A percentile compares a stretch with the other conserved stretches of the same genome.
phyloP scores from a whole-genome alignment of 2,888 invertebrate genomes.

The Tuta absoluta region DNA sequence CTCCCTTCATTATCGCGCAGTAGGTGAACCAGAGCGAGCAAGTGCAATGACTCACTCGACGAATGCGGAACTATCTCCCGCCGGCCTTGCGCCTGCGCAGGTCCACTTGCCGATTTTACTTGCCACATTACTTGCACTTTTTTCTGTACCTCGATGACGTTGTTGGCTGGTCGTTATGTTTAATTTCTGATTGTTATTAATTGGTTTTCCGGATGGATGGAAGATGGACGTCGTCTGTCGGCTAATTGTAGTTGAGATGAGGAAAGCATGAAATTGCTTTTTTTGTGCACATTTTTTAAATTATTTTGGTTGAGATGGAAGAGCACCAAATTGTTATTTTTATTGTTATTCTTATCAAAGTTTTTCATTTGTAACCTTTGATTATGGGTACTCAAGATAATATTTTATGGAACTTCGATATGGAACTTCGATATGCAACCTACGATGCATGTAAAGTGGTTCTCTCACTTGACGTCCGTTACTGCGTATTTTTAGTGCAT shows the following conservation, averaged over 20 bases:
- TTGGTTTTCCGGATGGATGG: background rate
- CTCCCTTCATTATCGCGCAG: background rate
- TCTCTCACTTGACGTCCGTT: no score
- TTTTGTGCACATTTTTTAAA: no score
- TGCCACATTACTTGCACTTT: slow-evolving; percentile 9
- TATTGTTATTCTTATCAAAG: no score
- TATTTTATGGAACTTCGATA: no score
- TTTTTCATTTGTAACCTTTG: no score
- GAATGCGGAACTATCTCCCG: slow-evolving; percentile 29
- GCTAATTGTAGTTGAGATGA: background rate
- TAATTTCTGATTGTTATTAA: slow-evolving; percentile 19
- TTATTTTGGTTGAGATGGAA: no score
- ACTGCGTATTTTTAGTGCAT: no score
- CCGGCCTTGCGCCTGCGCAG: slow-evolving; percentile 22
- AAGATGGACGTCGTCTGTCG: background rate
- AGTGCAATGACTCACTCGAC: background rate
- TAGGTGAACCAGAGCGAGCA: background rate
- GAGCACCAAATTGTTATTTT: no score
- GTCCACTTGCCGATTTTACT: background rate
- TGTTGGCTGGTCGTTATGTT: background rate
- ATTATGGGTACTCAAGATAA: no score
- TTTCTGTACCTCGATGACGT: slow-evolving; percentile 5
- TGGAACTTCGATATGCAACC: no score
- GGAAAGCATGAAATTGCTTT: background rate
- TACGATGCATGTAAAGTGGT: no score